phyloP scores from a whole-genome alignment of 2,888 invertebrate genomes.

The Hedya salicella region DNA sequence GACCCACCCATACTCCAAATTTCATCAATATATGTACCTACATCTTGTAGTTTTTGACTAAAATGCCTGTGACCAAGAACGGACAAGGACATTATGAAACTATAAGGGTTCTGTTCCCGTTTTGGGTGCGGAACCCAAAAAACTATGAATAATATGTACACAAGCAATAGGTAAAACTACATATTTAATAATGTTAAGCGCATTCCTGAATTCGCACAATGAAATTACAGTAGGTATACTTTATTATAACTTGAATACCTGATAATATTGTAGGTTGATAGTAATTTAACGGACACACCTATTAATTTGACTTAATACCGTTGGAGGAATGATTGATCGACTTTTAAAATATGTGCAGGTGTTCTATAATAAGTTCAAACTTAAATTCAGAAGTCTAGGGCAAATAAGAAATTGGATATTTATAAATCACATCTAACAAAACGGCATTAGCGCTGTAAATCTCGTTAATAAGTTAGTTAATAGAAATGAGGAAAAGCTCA shows the following conservation, averaged over 20 bases:
- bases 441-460: slow-evolving; percentile 3
- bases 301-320: neutral
- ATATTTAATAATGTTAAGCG: too few species aligned
- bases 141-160: too few species aligned
- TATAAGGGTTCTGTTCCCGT: too few species aligned
- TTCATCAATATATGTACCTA: too few species aligned
- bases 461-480: slow-evolving; percentile 15
- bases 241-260: neutral
- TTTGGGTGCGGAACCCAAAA: too few species aligned
- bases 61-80: too few species aligned
- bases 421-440: neutral
- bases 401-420: neutral
- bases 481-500: too few species aligned
- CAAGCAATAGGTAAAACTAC: too few species aligned
- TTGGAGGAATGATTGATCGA: neutral
- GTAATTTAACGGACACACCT: neutral
- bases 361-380: neutral
- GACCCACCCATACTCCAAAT: too few species aligned
- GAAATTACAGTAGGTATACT: neutral
- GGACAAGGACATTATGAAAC: too few species aligned
- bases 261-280: neutral
- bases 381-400: neutral
- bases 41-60: too few species aligned
- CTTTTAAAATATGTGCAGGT: neutral
- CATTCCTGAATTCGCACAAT: neutral